Conservation (phyloP, 2,113 vertebrate genomes). For the Neodon shergylaensis region DNA sequence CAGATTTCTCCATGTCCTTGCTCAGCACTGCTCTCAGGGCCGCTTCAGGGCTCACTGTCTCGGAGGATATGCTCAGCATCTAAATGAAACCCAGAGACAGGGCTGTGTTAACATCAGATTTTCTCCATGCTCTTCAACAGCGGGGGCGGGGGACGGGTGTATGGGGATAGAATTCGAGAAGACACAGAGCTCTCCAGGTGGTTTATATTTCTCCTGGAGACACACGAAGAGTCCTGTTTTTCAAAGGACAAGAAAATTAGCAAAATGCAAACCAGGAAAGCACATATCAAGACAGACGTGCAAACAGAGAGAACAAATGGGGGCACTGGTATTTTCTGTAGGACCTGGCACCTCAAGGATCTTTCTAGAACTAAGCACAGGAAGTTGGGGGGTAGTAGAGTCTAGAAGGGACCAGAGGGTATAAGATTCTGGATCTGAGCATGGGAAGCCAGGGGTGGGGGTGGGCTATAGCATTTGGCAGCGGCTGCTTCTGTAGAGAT, state of each 20-base stretch:
- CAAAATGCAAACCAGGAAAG: background rate
- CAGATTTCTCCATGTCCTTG: slow-evolving; percentile 77
- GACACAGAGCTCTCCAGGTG: background rate
- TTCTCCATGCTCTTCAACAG: slow-evolving; percentile 30
- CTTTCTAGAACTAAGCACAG: background rate
- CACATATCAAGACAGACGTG: background rate
- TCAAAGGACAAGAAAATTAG: slow-evolving; percentile 15
- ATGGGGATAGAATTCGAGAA: background rate
- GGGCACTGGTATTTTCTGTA: background rate
- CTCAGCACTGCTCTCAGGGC: slow-evolving; percentile 80
- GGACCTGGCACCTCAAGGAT: background rate
- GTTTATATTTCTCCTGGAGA: background rate
- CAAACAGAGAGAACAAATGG: background rate
- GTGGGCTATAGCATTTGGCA: background rate
- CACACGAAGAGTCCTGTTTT: background rate
- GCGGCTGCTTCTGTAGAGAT: slow-evolving; percentile 50
- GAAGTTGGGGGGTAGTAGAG: background rate
- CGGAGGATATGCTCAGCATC: slow-evolving; percentile 82
- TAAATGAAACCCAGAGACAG: slow-evolving; percentile 72
- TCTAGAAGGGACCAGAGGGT: background rate
- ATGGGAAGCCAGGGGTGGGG: too few relatives aligned
- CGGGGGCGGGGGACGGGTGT: background rate
- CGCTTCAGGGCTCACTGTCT: slow-evolving; percentile 72
- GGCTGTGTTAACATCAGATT: slow-evolving; percentile 32
- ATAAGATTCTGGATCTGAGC: background rate